These are phyloP conservation scores for Orientallactaga sibirica DNA, from an alignment of 2,797 vertebrate species.

Conservation along the genomic window DNA sequence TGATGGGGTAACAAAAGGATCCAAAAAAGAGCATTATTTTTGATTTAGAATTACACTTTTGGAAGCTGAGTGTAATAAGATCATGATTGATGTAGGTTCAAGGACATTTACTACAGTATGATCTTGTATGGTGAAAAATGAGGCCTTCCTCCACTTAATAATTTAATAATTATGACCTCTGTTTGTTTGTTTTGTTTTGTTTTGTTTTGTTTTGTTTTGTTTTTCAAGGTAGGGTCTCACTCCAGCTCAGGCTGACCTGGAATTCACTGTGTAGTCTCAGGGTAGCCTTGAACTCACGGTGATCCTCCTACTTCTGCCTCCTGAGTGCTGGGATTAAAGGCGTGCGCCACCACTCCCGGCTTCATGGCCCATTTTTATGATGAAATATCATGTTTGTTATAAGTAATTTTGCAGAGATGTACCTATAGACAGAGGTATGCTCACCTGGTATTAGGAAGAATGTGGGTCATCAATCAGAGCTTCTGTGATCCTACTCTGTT, in stretches of 20 bases:
- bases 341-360: too few relatives aligned
- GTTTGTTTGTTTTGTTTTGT: too few relatives aligned
- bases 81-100: background rate
- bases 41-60: background rate
- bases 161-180: background rate
- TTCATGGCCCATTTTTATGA: background rate
- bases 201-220: too few relatives aligned
- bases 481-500: background rate
- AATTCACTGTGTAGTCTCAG: too few relatives aligned
- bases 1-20: background rate
- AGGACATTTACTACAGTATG: background rate
- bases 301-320: too few relatives aligned
- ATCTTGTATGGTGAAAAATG: background rate
- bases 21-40: background rate
- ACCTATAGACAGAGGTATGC: background rate
- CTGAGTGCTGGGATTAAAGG: too few relatives aligned
- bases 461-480: background rate
- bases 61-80: constrained; percentile 10
- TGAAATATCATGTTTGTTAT: background rate
- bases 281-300: too few relatives aligned
- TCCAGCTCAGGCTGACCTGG: too few relatives aligned
- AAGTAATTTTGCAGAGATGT: constrained; percentile 22
- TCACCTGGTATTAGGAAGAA: background rate
- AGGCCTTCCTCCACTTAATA: background rate
- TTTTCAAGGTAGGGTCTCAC: too few relatives aligned